These are phyloP conservation scores for Adrianichthys oophorus DNA, from an alignment of 2,797 vertebrate genomes.

Conservation along the genomic window DNA sequence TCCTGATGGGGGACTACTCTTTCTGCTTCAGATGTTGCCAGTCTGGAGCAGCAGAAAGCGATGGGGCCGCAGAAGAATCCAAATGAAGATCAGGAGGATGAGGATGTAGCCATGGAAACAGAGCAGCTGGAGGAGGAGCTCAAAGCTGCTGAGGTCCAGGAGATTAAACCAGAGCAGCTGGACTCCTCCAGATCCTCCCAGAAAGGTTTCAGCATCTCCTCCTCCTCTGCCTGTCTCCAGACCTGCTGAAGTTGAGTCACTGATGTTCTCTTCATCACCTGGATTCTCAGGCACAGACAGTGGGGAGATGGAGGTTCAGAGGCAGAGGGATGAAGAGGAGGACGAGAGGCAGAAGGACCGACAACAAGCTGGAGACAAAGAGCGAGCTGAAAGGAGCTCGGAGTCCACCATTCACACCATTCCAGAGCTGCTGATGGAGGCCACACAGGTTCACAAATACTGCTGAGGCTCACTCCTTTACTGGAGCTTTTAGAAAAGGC, in stretches of 20 bases:
- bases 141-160: conserved; percentile 73
- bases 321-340: conserved; percentile 63
- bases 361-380: conserved; percentile 53
- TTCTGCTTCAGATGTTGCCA: conserved; percentile 85
- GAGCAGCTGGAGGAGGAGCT: conserved; percentile 82
- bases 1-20: neutral
- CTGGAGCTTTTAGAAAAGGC: too few species aligned
- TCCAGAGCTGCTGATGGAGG: conserved; percentile 81
- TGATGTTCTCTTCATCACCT: too few species aligned
- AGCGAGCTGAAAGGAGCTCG: conserved; percentile 76
- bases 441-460: conserved; percentile 44
- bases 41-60: conserved; percentile 86
- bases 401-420: conserved; percentile 89
- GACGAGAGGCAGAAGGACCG: conserved; percentile 53
- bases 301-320: conserved; percentile 79
- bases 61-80: conserved; percentile 65
- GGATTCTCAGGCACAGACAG: conserved; percentile 75
- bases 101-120: conserved; percentile 81
- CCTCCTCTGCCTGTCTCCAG: neutral
- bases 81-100: conserved; percentile 65
- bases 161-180: conserved; percentile 85
- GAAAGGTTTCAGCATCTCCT: conserved; percentile 56
- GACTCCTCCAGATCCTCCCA: conserved; percentile 65
- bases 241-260: too few species aligned
- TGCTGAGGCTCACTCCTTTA: too few species aligned